A percentile compares a stretch with the other conserved stretches of the same genome.
Conservation (phyloP, 2,888 invertebrate genomes). For the Julus scandinavius region DNA sequence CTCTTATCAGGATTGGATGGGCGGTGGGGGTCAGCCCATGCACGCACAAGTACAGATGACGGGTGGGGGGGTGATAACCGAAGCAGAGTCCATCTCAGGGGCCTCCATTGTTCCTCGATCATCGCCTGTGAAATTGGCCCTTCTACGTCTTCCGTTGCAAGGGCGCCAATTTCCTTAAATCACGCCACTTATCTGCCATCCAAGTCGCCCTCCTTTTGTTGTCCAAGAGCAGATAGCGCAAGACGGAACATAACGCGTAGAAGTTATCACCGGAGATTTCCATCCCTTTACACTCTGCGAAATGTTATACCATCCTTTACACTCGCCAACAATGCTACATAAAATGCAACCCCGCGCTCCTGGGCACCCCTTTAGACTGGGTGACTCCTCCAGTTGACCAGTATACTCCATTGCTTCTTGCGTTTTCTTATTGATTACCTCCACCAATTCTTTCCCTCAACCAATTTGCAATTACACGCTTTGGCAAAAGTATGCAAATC, state of each 20-base stretch:
- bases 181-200: constrained; percentile 53
- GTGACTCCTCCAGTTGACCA: not conserved
- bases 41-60: not conserved
- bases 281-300: constrained; percentile 37
- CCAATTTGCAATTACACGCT: too few species aligned
- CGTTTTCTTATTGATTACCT: too few species aligned
- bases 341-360: not conserved
- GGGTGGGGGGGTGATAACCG: constrained; percentile 4
- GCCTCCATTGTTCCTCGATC: constrained; percentile 51
- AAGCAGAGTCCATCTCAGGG: constrained; percentile 7
- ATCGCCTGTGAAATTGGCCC: constrained; percentile 52
- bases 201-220: constrained; percentile 47
- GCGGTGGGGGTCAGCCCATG: constrained; percentile 16
- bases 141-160: constrained; percentile 48
- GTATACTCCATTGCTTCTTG: not conserved
- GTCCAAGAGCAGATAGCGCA: constrained; percentile 41
- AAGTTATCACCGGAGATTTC: constrained; percentile 53
- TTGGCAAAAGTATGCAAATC: too few species aligned
- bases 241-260: constrained; percentile 45
- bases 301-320: constrained; percentile 29
- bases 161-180: constrained; percentile 54
- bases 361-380: not conserved
- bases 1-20: constrained; percentile 22
- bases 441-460: too few species aligned
- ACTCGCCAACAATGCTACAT: not conserved